Evolutionary conservation across 2,888 invertebrate species (phyloP).

Genomic region (Diachrysia chrysitis): DNA sequence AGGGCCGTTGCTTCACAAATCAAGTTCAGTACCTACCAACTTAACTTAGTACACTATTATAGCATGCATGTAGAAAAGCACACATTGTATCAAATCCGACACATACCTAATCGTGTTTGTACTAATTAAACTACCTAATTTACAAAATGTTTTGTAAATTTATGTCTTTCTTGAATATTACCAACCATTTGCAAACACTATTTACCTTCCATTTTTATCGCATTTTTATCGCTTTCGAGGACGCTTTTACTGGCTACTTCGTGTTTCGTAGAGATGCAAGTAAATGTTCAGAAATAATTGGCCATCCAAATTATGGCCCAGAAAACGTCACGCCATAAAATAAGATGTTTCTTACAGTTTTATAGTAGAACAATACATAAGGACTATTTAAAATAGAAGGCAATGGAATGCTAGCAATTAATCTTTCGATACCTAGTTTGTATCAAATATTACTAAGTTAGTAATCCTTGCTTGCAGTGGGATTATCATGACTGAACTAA

Average conservation of each 20-base stretch:
- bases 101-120: too few species aligned
- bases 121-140: too few species aligned
- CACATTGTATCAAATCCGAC: too few species aligned
- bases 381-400: too few species aligned
- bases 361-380: slow-evolving; percentile 31
- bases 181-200: slow-evolving; percentile 26
- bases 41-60: too few species aligned
- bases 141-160: not conserved
- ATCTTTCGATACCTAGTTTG: not conserved
- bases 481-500: too few species aligned
- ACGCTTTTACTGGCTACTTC: slow-evolving; percentile 44
- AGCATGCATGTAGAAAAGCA: too few species aligned
- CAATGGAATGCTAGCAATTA: too few species aligned
- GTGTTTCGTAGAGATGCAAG: slow-evolving; percentile 65
- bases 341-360: slow-evolving; percentile 39
- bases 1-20: too few species aligned
- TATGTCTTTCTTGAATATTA: slow-evolving; percentile 26
- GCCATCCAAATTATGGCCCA: slow-evolving; percentile 68
- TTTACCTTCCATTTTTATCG: slow-evolving; percentile 40
- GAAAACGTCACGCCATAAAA: slow-evolving; percentile 60
- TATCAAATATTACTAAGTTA: too few species aligned
- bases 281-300: slow-evolving; percentile 57
- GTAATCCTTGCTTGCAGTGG: too few species aligned
- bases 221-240: slow-evolving; percentile 43
- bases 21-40: too few species aligned